Base-by-base conservation (phyloP, 2,888 invertebrate genomes). In the Chaitophorus viminalis region DNA sequence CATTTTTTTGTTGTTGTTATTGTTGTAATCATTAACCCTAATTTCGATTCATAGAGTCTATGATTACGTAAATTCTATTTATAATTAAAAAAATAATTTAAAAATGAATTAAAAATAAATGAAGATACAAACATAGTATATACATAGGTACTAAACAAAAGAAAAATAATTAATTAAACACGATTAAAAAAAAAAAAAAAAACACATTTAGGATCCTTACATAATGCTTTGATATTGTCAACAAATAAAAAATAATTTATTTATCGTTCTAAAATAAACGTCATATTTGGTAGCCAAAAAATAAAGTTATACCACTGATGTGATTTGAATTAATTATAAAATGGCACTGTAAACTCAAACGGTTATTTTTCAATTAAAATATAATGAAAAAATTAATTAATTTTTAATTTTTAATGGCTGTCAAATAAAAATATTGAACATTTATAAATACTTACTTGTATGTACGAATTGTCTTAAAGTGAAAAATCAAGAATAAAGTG, bases 291-390 rank as follows among this genome's bases (percentile, higher is more conserved):
- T 29, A 6, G 21, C 36, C 29, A 79, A 29, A 79, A 79, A 79
- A 18, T 60, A 39, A 81, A 81, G 21, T 81, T 81, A 68, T 68
- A 36, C 68, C 65, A 39, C 29, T 21, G 68, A 81, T 68, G 68
- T 81, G 81, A 81, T 81, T 81, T 81, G 39, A 68, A 81, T 81
- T 29, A 68, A 68, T 81, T 68, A 68, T 68, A 46, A 75, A 68
- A 81, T 18, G 29, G n/a, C 0, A 4, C 39, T 68, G 39, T 18
- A 3, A 29, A 81, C 39, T 68, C 39, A 65, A 60, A 65, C 21
- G 65, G 54, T 21, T 68, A n/a, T 25, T 81, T 68, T 81, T 46
- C 39, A 81, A 81, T 68, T 39, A 75, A 81, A 68, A 21, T 81
- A 14, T n/a, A 65, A 79, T 65, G 25, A 17, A 60, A 79, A 79